Base-by-base conservation (phyloP, 2,888 invertebrate genomes). In the Biston betularia region DNA sequence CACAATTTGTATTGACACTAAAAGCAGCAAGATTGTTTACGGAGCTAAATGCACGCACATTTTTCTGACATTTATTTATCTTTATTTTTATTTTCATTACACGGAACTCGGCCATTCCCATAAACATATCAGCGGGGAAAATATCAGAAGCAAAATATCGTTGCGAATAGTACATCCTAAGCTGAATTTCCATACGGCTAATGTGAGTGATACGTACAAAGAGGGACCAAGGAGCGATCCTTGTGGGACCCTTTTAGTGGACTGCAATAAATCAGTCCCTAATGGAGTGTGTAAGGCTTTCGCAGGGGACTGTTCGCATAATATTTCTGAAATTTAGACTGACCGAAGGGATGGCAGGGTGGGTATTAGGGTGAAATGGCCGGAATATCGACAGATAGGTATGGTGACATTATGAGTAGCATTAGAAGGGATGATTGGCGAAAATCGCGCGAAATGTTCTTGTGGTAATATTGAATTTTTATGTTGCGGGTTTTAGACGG, bases 231-330 rank as follows among this genome's bases (percentile, higher is more conserved):
- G 85, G 82, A 86, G 81, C 79, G 86, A 79, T 88, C 87, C 89
- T 89, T 88, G 87, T 76, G 87, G 71, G 85, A 88, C 92, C 90
- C 92, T 92, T 92, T 92, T 92, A 91, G 89, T 86, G 85, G 84
- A 80, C 75, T 81, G 87, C 83, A 82, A 92, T 92, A 92, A 92
- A 92, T 92, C 92, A 92, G 88, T 76, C 77, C 87, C 79, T 92
- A 92, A 92, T 92, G 92, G 91, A 89, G 87, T 89, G 86, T 86
- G 84, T 85, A 84, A 88, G 82, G 85, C 79, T 79, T 77, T 84
- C 77, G 77, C 75, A 75, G 70, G 83, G 82, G 84, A 82, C 81
- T 85, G 79, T 75, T 80, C 81, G 85, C 85, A 88, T 89, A 87
- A 86, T 88, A 89, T 90, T 89, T 87, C 83, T 79, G 82, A 87